Evolutionary conservation across 2,888 invertebrate species (phyloP).

Genomic region (Dasypogon diadema): DNA sequence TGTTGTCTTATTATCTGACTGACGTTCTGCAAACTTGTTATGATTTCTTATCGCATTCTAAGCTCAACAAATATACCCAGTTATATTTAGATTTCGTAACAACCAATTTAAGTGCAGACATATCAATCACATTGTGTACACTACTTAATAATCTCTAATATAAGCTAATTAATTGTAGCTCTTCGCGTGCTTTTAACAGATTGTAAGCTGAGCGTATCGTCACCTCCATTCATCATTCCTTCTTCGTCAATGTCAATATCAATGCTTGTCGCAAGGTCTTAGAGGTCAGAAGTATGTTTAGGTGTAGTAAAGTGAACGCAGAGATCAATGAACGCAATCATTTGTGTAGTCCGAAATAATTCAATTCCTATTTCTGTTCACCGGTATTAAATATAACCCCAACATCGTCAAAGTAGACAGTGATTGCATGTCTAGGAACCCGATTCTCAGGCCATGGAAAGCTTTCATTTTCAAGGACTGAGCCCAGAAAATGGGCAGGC

Average conservation of each 20-base stretch:
- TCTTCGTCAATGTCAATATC: slow-evolving; percentile 42
- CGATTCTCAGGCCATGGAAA: background rate
- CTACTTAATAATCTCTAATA: slow-evolving; percentile 46
- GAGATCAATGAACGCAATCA: slow-evolving; percentile 28
- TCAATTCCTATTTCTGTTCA: slow-evolving; percentile 6
- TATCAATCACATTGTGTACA: slow-evolving; percentile 38
- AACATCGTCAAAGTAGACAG: background rate
- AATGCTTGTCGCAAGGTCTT: slow-evolving; percentile 20
- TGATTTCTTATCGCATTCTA: background rate
- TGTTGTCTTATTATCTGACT: background rate
- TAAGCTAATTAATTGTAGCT: slow-evolving; percentile 47
- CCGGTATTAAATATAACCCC: slow-evolving; percentile 1
- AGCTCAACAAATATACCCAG: background rate
- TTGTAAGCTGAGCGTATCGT: slow-evolving; percentile 26
- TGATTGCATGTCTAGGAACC: slow-evolving; percentile 22
- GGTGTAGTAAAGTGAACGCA: background rate
- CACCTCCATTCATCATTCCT: slow-evolving; percentile 37
- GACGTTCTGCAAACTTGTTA: background rate
- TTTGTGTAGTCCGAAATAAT: slow-evolving; percentile 15
- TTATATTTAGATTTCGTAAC: slow-evolving; percentile 40
- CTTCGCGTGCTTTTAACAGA: slow-evolving; percentile 40
- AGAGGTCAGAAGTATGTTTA: slow-evolving; percentile 1
- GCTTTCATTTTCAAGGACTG: slow-evolving; percentile 2
- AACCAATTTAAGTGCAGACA: slow-evolving; percentile 41
- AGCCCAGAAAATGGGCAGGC: background rate